phyloP scores from a whole-genome alignment of 2,113 vertebrate species.

The Silurus glanis region DNA sequence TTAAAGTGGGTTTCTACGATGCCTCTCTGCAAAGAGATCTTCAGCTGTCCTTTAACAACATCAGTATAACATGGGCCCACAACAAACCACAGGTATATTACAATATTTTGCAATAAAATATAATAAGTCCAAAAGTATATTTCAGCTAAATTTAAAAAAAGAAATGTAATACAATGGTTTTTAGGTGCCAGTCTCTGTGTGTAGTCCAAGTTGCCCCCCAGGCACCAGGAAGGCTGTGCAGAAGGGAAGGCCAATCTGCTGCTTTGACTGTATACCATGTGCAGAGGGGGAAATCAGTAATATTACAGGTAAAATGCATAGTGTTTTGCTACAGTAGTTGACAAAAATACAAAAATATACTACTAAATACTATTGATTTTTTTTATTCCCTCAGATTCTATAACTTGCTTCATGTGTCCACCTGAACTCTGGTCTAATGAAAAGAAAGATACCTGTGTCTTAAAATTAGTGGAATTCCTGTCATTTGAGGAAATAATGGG shows the following conservation, averaged over 20 bases:
- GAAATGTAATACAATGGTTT: neutral
- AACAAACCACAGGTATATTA: conserved; percentile 35
- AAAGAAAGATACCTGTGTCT: conserved; percentile 48
- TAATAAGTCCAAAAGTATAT: neutral
- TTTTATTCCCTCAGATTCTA: conserved; percentile 46
- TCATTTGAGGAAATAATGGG: conserved; percentile 49
- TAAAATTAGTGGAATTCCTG: conserved; percentile 20
- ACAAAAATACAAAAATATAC: neutral
- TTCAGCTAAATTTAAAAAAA: neutral
- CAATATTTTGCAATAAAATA: neutral
- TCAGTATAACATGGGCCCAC: conserved; percentile 51
- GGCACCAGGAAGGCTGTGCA: conserved; percentile 54
- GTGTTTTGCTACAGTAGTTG: neutral
- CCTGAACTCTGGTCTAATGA: conserved; percentile 55
- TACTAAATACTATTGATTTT: neutral
- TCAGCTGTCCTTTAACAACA: conserved; percentile 54
- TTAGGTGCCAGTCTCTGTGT: conserved; percentile 57
- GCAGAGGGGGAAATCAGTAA: conserved; percentile 58
- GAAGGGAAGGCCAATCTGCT: conserved; percentile 55
- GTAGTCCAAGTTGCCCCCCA: conserved; percentile 51
- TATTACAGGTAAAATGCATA: conserved; percentile 49
- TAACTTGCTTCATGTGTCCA: conserved; percentile 50
- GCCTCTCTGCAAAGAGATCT: conserved; percentile 47
- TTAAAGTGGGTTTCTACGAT: conserved; percentile 58
- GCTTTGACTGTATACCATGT: conserved; percentile 59